phyloP scores from a whole-genome alignment of 2,888 invertebrate species.

The Drosophila melanosoma region DNA sequence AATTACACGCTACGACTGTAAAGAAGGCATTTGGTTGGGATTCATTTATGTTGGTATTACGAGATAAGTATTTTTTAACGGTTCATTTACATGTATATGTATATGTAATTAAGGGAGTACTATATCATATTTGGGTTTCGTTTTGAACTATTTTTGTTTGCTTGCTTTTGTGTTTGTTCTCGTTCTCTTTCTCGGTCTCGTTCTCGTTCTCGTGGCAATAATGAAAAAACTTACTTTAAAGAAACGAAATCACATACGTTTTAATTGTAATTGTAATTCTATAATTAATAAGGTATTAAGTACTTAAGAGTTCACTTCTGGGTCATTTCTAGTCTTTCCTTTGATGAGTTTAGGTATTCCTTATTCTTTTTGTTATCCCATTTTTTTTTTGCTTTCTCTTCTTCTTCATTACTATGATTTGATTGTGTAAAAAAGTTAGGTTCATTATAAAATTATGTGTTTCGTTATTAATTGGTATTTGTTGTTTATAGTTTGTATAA shows the following conservation, averaged over 20 bases:
- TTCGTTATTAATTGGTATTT: constrained; percentile 20
- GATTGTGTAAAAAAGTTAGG: constrained; percentile 58
- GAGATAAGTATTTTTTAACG: constrained; percentile 25
- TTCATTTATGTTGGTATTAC: constrained; percentile 35
- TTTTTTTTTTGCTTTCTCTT: constrained; percentile 8
- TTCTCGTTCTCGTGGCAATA: constrained; percentile 4
- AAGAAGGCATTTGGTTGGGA: constrained; percentile 63
- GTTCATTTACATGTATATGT: constrained; percentile 8
- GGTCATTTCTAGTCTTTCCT: constrained; percentile 3
- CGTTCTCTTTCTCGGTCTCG: neutral
- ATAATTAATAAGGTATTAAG: constrained; percentile 35
- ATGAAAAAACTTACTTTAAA: constrained; percentile 27
- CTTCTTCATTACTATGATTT: constrained; percentile 16
- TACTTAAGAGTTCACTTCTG: constrained; percentile 27
- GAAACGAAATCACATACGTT: constrained; percentile 14
- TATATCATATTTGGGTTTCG: constrained; percentile 31
- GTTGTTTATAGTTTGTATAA: constrained; percentile 45
- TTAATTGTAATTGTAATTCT: neutral
- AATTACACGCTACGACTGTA: constrained; percentile 54
- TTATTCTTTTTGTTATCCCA: neutral
- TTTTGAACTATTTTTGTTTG: constrained; percentile 45
- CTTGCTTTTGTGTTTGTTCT: constrained; percentile 22
- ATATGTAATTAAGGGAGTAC: constrained; percentile 3
- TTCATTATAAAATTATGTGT: constrained; percentile 9
- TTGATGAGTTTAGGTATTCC: neutral